Conservation (phyloP, 2,113 vertebrate species). For the Takifugu bimaculatus region DNA sequence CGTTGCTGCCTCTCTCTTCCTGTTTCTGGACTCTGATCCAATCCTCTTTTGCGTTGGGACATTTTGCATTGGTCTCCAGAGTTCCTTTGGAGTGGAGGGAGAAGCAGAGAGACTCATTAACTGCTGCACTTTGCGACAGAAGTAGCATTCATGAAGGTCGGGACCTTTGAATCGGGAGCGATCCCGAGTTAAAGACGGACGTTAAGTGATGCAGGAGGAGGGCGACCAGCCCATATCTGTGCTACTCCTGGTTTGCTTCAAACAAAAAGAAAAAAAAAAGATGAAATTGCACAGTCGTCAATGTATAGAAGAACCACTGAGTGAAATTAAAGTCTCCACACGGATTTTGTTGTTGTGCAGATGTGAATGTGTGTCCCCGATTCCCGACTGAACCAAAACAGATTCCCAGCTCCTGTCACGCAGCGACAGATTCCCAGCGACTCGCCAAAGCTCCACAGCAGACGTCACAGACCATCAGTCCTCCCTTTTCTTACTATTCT, state of each 20-base stretch:
- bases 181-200: neutral
- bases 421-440: no score
- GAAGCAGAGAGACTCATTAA: conserved; percentile 55
- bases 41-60: conserved; percentile 23
- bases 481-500: no score
- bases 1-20: conserved; percentile 35
- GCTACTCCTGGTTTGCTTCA: conserved; percentile 54
- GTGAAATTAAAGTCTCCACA: conserved; percentile 51
- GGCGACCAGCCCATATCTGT: conserved; percentile 35
- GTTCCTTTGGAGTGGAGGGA: conserved; percentile 31
- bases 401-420: neutral
- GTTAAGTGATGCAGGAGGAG: conserved; percentile 10
- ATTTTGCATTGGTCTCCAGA: conserved; percentile 36
- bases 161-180: neutral
- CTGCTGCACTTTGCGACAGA: conserved; percentile 76
- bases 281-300: conserved; percentile 63
- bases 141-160: conserved; percentile 57
- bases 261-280: conserved; percentile 24
- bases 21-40: conserved; percentile 28
- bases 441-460: no score
- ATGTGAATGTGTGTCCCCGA: conserved; percentile 16
- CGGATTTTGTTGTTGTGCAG: conserved; percentile 20
- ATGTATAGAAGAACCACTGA: conserved; percentile 57
- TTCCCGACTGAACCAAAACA: conserved; percentile 65
- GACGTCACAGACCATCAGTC: no score